Conservation (phyloP, 2,797 vertebrate species). For the Tinamus major region DNA sequence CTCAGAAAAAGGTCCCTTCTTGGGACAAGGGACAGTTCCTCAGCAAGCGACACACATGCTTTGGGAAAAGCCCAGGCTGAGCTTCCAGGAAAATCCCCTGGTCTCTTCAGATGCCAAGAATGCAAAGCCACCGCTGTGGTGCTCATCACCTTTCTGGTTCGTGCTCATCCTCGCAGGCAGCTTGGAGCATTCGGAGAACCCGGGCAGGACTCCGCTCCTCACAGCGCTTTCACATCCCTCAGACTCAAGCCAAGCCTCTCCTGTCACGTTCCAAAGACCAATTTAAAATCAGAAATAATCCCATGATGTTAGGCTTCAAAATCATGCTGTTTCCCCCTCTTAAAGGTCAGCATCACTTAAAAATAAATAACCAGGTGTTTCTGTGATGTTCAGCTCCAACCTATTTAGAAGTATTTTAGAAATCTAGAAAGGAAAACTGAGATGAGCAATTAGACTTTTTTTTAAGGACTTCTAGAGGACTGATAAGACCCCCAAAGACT, state of each 20-base stretch:
- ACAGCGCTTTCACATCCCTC: not conserved
- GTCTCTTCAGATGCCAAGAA: not conserved
- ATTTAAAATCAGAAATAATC: not conserved
- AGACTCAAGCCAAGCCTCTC: not conserved
- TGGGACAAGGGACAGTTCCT: not conserved
- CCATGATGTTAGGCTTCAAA: not conserved
- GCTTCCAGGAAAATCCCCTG: not conserved
- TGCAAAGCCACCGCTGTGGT: accelerated
- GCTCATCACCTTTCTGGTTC: not conserved
- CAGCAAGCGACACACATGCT: not conserved
- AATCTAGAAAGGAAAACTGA: constrained; percentile 38
- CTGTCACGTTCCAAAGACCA: not conserved
- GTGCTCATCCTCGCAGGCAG: not conserved
- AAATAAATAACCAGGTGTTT: not conserved
- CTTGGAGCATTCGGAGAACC: not conserved
- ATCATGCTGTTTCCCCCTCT: not conserved
- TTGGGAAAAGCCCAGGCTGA: not conserved
- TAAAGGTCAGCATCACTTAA: not conserved
- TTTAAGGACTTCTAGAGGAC: not conserved
- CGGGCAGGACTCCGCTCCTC: not conserved
- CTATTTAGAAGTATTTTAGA: not conserved
- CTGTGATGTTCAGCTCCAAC: not conserved
- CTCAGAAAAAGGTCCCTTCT: not conserved
- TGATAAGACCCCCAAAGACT: not conserved
- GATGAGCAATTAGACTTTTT: not conserved